Base-by-base conservation (phyloP, 1,140 invertebrate genomes). In the Microplitis mediator region DNA sequence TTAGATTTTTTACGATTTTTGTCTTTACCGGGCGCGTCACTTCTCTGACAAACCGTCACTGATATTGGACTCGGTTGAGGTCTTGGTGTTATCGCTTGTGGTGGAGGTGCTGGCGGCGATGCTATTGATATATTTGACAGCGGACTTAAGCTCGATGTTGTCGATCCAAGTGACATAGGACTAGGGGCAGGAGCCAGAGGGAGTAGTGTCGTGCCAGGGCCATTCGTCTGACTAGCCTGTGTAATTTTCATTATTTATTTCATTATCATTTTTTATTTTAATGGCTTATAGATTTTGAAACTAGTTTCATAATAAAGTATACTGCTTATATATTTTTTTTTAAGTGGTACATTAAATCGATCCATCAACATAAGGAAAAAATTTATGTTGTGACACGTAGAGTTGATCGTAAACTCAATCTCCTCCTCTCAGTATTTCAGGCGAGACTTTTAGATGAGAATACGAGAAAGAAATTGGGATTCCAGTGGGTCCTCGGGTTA, bases 1-100 rank as follows among this genome's bases (percentile, higher is more conserved):
- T 98, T 97, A n/a, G 91, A 92, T 85, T 97, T 97, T 86, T 97
- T 97, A 56, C 93, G 88, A 78, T 94, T 95, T 80, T 95, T 95
- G 78, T 93, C 94, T 81, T 95, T 95, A 4, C 92, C 92, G 0
- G 92, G 92, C 1, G 91, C 91, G 80, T 92, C 91, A 69, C 89
- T 90, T 75, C 90, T 89, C 73, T 86, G 85, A 77, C 84, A 85
- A 72, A 80, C 77, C n/a, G 80, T 74, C 5, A 75, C 71, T 35
- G 82, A 72, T 4, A 87, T 81, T 31, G 88, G 81, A 73, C 91
- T 89, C 0, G 89, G 88, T 35, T 90, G 88, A 8, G 89, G 88
- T 74, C 90, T 89, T 61, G 91, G 88, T 61, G 87, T 88, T 67
- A 89, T 86, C 68, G 84, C 85, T 36, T 88, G 83, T 16, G 85